phyloP scores from a whole-genome alignment of 2,888 invertebrate genomes.

The Drosophila histrio region DNA sequence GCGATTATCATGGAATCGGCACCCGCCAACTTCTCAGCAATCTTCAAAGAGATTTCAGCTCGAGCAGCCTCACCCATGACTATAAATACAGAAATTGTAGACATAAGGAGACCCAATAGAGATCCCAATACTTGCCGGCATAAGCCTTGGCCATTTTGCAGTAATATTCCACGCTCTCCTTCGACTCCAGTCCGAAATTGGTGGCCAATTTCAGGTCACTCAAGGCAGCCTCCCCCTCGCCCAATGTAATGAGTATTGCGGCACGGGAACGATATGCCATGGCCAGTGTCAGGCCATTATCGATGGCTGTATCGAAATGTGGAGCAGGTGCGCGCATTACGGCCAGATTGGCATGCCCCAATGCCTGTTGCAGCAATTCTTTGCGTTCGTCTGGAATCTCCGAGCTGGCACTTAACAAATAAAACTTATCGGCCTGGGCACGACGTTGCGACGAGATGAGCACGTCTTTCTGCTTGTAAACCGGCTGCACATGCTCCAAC shows the following conservation, averaged over 20 bases:
- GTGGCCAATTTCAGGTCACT: conserved; percentile 88
- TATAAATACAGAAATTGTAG: conserved; percentile 60
- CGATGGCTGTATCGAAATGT: conserved; percentile 85
- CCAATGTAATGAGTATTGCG: conserved; percentile 86
- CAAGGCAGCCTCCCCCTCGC: conserved; percentile 87
- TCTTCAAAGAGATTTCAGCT: conserved; percentile 88
- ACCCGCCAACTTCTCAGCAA: conserved; percentile 87
- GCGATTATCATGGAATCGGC: conserved; percentile 84
- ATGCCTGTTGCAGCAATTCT: conserved; percentile 85
- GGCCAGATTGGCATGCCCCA: conserved; percentile 89
- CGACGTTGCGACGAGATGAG: conserved; percentile 87
- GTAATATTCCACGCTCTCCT: conserved; percentile 88
- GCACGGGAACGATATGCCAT: conserved; percentile 89
- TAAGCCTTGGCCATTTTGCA: conserved; percentile 90
- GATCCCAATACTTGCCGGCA: conserved; percentile 70
- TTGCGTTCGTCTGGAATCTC: conserved; percentile 32
- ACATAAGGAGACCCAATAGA: too few species aligned
- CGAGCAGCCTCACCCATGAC: conserved; percentile 86
- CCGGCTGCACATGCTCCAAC: conserved; percentile 87
- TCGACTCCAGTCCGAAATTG: conserved; percentile 87
- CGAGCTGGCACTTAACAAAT: conserved; percentile 85
- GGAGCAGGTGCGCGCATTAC: conserved; percentile 89
- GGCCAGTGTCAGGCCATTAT: conserved; percentile 87
- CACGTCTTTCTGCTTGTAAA: conserved; percentile 88
- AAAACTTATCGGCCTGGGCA: conserved; percentile 86